Evolutionary conservation across 2,113 vertebrate species (phyloP).

Genomic region (Pterocles burchelli): DNA sequence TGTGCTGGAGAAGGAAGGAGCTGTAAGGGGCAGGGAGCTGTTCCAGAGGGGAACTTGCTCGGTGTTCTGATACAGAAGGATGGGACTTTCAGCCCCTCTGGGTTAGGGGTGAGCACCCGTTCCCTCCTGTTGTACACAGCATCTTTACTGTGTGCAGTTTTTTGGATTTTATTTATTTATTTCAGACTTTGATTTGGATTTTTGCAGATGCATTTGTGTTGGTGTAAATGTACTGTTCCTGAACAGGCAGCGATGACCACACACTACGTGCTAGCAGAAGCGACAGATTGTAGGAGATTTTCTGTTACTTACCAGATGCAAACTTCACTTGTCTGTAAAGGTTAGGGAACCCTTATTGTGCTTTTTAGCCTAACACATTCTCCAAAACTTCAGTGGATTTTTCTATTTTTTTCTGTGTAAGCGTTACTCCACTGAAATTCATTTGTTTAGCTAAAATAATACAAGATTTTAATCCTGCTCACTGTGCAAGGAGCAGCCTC

Average conservation of each 20-base stretch:
- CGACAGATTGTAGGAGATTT: not conserved
- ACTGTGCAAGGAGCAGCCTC: not conserved
- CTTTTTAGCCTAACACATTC: not conserved
- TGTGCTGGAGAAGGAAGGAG: not conserved
- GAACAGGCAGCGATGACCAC: not conserved
- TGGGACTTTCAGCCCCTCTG: not conserved
- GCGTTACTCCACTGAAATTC: not conserved
- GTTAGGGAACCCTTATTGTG: not conserved
- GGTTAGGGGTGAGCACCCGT: rapidly evolving
- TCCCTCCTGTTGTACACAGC: not conserved
- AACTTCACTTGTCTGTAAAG: not conserved
- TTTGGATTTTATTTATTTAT: not conserved
- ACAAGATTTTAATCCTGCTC: not conserved
- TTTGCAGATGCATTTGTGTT: not conserved
- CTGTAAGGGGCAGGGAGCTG: not conserved
- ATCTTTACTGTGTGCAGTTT: not conserved
- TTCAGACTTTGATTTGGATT: not conserved
- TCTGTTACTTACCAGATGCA: not conserved
- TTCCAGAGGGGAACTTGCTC: not conserved
- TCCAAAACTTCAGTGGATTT: not conserved
- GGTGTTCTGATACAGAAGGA: too few species aligned
- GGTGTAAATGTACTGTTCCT: not conserved
- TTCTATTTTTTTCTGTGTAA: not conserved
- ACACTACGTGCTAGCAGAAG: not conserved
- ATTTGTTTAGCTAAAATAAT: not conserved